phyloP scores from a whole-genome alignment of 2,797 vertebrate genomes.

The Alauda arvensis region DNA sequence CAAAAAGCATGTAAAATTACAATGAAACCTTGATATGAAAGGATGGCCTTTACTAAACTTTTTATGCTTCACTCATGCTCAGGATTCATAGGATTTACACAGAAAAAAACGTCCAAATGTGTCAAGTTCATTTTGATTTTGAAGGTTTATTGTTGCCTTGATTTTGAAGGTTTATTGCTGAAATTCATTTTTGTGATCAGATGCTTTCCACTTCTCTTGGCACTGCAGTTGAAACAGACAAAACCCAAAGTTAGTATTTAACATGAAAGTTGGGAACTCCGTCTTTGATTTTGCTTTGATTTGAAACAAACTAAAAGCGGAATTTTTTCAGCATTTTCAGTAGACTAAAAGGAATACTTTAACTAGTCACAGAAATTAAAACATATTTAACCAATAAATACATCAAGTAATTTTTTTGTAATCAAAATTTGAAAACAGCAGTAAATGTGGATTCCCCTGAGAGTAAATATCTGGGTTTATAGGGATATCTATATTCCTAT shows the following conservation, averaged over 20 bases:
- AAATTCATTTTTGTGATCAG: background rate
- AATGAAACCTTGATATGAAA: background rate
- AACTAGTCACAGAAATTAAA: background rate
- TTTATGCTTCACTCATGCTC: background rate
- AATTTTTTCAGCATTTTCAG: background rate
- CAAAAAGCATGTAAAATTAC: background rate
- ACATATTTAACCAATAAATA: background rate
- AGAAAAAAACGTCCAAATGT: background rate
- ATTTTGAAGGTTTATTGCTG: too few relatives aligned
- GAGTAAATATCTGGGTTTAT: background rate
- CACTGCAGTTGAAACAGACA: background rate
- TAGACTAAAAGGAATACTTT: background rate
- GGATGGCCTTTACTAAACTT: background rate
- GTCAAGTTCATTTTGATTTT: slow-evolving; percentile 8
- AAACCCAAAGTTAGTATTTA: background rate
- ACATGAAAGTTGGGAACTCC: background rate
- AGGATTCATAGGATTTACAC: background rate
- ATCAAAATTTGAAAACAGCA: background rate
- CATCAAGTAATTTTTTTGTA: background rate
- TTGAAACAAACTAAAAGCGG: background rate
- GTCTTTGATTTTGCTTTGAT: background rate
- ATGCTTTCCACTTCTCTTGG: background rate
- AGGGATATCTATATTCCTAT: too few relatives aligned
- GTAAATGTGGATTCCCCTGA: background rate
- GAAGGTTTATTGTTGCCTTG: background rate